phyloP scores from a whole-genome alignment of 1,140 invertebrate genomes.

The Pseudomyrmex pallidus region DNA sequence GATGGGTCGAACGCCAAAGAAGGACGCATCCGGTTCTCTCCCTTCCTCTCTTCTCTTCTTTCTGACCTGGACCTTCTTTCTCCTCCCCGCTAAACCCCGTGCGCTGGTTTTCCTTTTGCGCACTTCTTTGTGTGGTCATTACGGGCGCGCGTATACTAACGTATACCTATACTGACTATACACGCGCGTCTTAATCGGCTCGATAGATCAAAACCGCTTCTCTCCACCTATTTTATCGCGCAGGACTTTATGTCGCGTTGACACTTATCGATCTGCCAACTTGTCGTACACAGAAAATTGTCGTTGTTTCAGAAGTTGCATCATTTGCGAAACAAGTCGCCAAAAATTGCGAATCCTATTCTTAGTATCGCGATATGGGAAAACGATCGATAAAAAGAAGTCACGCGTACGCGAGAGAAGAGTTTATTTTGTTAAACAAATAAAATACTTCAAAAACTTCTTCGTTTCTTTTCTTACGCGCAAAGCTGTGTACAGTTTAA shows the following conservation, averaged over 20 bases:
- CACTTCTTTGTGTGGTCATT: constrained; percentile 68
- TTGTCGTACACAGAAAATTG: neutral
- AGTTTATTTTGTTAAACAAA: neutral
- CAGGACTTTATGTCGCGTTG: neutral
- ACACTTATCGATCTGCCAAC: neutral
- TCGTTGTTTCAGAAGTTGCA: neutral
- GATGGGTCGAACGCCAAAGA: constrained; percentile 63
- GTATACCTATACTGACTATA: neutral
- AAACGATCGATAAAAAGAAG: neutral
- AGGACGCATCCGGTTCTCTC: constrained; percentile 82
- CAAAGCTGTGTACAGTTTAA: constrained; percentile 70
- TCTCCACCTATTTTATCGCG: constrained; percentile 51
- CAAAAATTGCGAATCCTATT: neutral
- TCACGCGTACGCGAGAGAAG: too few relatives aligned
- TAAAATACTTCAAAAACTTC: constrained; percentile 3
- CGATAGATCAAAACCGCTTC: constrained; percentile 69
- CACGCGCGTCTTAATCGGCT: constrained; percentile 76
- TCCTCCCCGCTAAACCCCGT: constrained; percentile 20
- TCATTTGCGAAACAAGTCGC: neutral
- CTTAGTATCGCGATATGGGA: neutral
- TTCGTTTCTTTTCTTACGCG: neutral
- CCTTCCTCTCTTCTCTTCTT: constrained; percentile 67
- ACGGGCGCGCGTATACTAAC: constrained; percentile 34
- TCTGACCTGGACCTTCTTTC: neutral
- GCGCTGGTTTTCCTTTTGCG: constrained; percentile 26